phyloP scores from a whole-genome alignment of 2,797 vertebrate species.

The Sebastes miniatus region DNA sequence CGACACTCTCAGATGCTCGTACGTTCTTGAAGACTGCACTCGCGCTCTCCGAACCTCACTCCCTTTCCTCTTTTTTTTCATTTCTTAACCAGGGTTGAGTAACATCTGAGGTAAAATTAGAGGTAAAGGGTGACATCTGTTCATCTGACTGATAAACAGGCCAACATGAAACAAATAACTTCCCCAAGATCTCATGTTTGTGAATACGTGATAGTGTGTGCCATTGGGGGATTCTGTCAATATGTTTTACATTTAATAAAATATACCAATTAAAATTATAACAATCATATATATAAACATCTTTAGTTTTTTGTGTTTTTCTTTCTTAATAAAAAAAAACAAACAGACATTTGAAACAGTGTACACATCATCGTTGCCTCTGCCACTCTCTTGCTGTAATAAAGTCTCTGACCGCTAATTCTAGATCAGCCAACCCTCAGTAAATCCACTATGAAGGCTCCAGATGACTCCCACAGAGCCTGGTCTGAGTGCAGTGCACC shows the following conservation, averaged over 20 bases:
- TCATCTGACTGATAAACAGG: slow-evolving; percentile 72
- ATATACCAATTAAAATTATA: slow-evolving; percentile 82
- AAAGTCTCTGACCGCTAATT: slow-evolving; percentile 51
- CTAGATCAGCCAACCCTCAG: slow-evolving; percentile 49
- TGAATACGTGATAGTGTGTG: slow-evolving; percentile 68
- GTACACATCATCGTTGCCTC: slow-evolving; percentile 77
- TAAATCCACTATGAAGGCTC: slow-evolving; percentile 69
- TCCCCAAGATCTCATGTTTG: slow-evolving; percentile 64
- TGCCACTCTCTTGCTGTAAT: slow-evolving; percentile 49
- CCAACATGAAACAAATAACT: slow-evolving; percentile 66
- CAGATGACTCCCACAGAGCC: slow-evolving; percentile 65
- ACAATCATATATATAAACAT: slow-evolving; percentile 83
- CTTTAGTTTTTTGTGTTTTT: slow-evolving; percentile 75
- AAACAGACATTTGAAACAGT: slow-evolving; percentile 78
- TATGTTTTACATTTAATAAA: slow-evolving; percentile 82
- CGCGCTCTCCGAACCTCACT: background rate
- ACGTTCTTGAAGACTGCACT: slow-evolving; percentile 35
- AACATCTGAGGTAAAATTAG: slow-evolving; percentile 81
- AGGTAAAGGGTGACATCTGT: slow-evolving; percentile 81
- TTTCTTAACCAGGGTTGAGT: slow-evolving; percentile 53
- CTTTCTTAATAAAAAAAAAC: slow-evolving; percentile 72
- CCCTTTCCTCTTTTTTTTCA: background rate
- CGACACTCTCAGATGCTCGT: slow-evolving; percentile 57
- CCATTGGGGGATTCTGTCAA: slow-evolving; percentile 65
- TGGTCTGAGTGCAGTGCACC: slow-evolving; percentile 65